These are phyloP conservation scores for Molossus molossus DNA, from an alignment of 2,797 vertebrate species.

Conservation along the genomic window DNA sequence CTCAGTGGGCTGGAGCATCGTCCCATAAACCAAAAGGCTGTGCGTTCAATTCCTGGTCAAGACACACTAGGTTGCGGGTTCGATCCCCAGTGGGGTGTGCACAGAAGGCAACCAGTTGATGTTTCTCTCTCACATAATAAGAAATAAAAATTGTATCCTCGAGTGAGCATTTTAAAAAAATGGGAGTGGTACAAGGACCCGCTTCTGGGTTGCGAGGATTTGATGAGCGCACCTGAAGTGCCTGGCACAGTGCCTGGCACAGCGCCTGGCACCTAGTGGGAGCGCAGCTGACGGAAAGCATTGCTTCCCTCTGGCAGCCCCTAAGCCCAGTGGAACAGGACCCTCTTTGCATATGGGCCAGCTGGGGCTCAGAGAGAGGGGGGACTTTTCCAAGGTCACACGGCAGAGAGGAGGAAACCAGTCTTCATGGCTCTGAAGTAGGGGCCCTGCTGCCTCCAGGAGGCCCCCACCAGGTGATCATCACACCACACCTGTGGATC, in stretches of 20 bases:
- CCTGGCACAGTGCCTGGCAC: accelerated
- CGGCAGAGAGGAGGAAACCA: background rate
- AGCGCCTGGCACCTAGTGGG: background rate
- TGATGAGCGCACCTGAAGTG: accelerated
- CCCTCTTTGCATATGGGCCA: background rate
- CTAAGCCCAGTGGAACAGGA: background rate
- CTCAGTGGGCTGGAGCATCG: no score
- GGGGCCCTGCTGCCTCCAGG: background rate
- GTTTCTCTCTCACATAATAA: background rate
- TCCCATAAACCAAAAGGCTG: background rate
- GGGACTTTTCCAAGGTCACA: background rate
- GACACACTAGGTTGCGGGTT: no score
- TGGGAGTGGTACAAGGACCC: background rate
- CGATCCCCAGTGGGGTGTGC: no score
- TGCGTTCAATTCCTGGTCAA: background rate
- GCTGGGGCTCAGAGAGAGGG: background rate
- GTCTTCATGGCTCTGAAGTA: background rate
- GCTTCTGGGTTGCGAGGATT: background rate
- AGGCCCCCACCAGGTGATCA: background rate
- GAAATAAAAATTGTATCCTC: background rate
- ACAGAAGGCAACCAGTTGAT: no score
- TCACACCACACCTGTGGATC: background rate
- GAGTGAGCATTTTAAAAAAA: background rate
- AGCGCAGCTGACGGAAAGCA: background rate
- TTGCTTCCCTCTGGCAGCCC: background rate